These are phyloP conservation scores for Pseudococcus viburni DNA, from an alignment of 2,888 invertebrate species.

Conservation along the genomic window DNA sequence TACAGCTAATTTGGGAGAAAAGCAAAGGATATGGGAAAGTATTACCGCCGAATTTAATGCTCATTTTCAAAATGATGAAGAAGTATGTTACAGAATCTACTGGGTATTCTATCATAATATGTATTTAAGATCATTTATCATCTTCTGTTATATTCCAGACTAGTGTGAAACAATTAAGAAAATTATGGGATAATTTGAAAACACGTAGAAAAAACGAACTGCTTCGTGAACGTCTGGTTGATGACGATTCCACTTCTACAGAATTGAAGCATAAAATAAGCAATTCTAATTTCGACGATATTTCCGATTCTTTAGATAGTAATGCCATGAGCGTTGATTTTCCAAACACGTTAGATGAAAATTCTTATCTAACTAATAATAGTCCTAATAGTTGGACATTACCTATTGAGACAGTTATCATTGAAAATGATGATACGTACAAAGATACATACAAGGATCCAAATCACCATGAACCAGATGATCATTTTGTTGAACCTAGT, in stretches of 20 bases:
- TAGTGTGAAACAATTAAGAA: slow-evolving; percentile 63
- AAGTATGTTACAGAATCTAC: slow-evolving; percentile 18
- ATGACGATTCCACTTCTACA: slow-evolving; percentile 22
- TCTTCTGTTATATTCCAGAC: slow-evolving; percentile 36
- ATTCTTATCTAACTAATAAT: slow-evolving; percentile 38
- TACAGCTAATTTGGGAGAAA: slow-evolving; percentile 60
- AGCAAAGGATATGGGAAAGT: slow-evolving; percentile 63
- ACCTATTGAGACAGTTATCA: slow-evolving; percentile 62
- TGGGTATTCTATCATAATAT: background rate
- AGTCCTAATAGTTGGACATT: slow-evolving; percentile 53
- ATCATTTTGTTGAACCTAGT: slow-evolving; percentile 32
- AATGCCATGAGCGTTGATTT: slow-evolving; percentile 56
- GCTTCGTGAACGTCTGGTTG: slow-evolving; percentile 59
- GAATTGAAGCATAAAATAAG: background rate
- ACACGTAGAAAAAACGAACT: slow-evolving; percentile 63
- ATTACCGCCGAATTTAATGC: slow-evolving; percentile 62
- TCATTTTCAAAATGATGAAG: slow-evolving; percentile 60
- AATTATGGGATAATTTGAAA: slow-evolving; percentile 63
- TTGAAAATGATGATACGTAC: slow-evolving; percentile 59
- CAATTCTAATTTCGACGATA: slow-evolving; percentile 57
- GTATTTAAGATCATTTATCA: background rate
- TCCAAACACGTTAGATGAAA: slow-evolving; percentile 35
- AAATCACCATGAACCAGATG: slow-evolving; percentile 43
- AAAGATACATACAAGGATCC: slow-evolving; percentile 17
- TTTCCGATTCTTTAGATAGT: slow-evolving; percentile 61